phyloP scores from a whole-genome alignment of 2,113 vertebrate genomes.

The Ochotona curzoniae region DNA sequence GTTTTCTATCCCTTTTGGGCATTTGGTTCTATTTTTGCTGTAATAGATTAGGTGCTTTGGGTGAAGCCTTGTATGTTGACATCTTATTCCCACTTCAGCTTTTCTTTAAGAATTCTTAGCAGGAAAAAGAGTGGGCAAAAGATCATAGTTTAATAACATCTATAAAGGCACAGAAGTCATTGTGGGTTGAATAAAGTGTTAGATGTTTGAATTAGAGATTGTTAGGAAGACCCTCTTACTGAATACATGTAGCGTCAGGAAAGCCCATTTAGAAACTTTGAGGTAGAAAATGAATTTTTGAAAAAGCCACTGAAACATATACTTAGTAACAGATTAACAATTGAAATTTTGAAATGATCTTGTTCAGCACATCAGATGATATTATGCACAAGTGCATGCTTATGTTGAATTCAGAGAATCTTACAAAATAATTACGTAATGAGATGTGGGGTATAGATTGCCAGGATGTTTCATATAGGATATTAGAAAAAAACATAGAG shows the following conservation, averaged over 20 bases:
- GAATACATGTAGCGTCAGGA: background rate
- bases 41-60: background rate
- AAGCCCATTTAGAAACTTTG: slow-evolving; percentile 21
- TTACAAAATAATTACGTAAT: background rate
- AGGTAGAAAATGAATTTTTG: slow-evolving; percentile 15
- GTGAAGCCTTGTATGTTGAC: background rate
- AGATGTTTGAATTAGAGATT: slow-evolving; percentile 29
- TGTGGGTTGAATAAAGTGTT: slow-evolving; percentile 10
- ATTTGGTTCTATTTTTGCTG: background rate
- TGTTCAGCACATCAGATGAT: background rate
- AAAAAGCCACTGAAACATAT: background rate
- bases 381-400: background rate
- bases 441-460: background rate
- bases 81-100: slow-evolving; percentile 48
- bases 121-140: slow-evolving; percentile 9
- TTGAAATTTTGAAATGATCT: slow-evolving; percentile 30
- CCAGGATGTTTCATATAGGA: background rate
- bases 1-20: background rate
- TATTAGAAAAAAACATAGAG: background rate
- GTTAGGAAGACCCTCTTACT: slow-evolving; percentile 17
- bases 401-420: background rate
- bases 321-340: slow-evolving; percentile 53
- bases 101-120: slow-evolving; percentile 44
- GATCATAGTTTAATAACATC: background rate
- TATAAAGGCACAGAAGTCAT: slow-evolving; percentile 12